Base-by-base conservation (phyloP, 1,140 invertebrate species). In the Danaus melanippus region DNA sequence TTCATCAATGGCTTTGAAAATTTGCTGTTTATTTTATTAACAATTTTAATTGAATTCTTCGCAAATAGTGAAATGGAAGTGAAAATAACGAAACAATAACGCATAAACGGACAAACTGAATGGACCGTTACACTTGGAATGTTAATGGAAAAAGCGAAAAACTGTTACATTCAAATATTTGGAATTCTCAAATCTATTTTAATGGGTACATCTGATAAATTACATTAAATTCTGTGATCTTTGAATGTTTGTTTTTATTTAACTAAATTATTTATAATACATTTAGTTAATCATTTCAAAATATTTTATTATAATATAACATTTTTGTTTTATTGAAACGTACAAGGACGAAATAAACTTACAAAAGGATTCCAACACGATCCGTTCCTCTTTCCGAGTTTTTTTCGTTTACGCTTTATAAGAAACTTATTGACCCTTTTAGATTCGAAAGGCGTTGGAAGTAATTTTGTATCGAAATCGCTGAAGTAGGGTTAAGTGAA, bases 61-160 rank as follows among this genome's bases (percentile, higher is more conserved):
- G 52, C 43, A 60, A 61, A 62, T 52, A 59, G 46, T 42, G 50
- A 43, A 56, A 53, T 42, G 50, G 47, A 46, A 54, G 21, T 58
- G 64, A 58, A 63, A 67, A 71, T 68, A 68, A 71, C 66, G 67
- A 70, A 69, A 75, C 69, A 69, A 66, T 67, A 65, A 72, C 66
- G 66, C 58, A 56, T 56, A 68, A 63, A 58, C 51, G 67, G 68
- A 70, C 69, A 76, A 77, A 77, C 74, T 71, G 67, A 69, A 71
- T 68, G 66, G 65, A 67, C 68, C 64, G 69, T 71, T 70, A 73
- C 66, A 63, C 61, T 58, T 59, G 63, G 71, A 73, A 76, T 73
- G 68, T 78, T 80, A 80, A 80, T 78, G 68, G 73, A 77, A 72
- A 64, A 68, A 74, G 56, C 50, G 69, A 69, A 71, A 80, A 78